A percentile compares a stretch with the other conserved stretches of the same genome.
phyloP scores from a whole-genome alignment of 2,888 invertebrate species.

The Phoenoteleia sp. region DNA sequence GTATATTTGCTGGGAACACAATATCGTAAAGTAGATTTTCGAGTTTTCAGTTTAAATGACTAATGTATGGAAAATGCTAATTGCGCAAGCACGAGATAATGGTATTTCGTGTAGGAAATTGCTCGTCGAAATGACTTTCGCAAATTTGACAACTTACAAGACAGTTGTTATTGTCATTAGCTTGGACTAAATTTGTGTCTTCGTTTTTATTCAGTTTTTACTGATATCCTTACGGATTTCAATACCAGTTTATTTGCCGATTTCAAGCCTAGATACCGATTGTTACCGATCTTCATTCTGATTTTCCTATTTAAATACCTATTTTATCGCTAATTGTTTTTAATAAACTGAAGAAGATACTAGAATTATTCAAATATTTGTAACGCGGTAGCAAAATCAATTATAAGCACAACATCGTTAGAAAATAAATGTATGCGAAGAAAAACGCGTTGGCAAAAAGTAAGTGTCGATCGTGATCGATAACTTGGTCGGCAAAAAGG shows the following conservation, averaged over 20 bases:
- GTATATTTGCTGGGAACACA: background rate
- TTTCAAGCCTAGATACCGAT: too few species aligned
- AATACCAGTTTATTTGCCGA: too few species aligned
- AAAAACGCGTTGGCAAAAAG: conserved; percentile 21
- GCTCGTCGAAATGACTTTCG: too few species aligned
- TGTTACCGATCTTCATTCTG: too few species aligned
- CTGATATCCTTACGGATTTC: too few species aligned
- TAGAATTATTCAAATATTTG: background rate
- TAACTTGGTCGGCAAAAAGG: conserved; percentile 3
- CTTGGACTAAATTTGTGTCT: too few species aligned
- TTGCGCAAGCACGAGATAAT: conserved; percentile 25
- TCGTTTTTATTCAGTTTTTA: too few species aligned
- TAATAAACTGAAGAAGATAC: background rate
- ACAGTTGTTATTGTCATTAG: too few species aligned
- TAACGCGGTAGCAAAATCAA: conserved; percentile 44
- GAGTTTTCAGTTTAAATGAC: conserved; percentile 39
- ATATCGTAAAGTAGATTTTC: conserved; percentile 53
- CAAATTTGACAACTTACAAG: too few species aligned
- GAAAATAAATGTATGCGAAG: conserved; percentile 1
- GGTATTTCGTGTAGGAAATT: too few species aligned
- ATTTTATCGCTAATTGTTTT: background rate
- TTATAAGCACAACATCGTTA: conserved; percentile 32
- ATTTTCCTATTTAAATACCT: too few species aligned
- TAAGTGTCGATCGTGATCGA: conserved; percentile 52
- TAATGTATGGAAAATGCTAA: conserved; percentile 9